A percentile compares a stretch with the other conserved stretches of the same genome.
Evolutionary conservation across 1,140 invertebrate genomes (phyloP).

Genomic region (Lethocerus indicus): DNA sequence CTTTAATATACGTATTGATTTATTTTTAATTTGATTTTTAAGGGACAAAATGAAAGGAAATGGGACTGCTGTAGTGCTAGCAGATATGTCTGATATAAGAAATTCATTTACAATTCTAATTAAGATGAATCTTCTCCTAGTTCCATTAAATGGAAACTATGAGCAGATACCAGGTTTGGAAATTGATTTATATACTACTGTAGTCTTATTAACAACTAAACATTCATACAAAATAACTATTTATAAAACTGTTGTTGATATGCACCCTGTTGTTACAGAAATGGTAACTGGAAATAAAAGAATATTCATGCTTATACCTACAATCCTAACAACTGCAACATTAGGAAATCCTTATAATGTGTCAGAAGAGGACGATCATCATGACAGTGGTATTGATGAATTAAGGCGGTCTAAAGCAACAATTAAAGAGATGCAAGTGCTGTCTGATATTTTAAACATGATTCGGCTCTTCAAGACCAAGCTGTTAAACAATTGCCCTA

Average conservation of each 20-base stretch:
- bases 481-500: conserved; percentile 6
- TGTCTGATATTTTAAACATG: conserved; percentile 8
- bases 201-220: too few relatives aligned
- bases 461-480: conserved; percentile 8
- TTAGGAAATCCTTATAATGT: conserved; percentile 9
- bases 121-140: too few relatives aligned
- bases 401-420: conserved; percentile 1
- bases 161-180: too few relatives aligned
- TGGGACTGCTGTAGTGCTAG: too few relatives aligned
- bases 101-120: too few relatives aligned
- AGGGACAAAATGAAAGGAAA: too few relatives aligned
- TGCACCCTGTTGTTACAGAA: neutral
- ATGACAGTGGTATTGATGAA: neutral
- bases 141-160: too few relatives aligned
- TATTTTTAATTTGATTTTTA: neutral
- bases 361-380: neutral
- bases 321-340: neutral
- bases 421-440: neutral
- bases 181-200: too few relatives aligned
- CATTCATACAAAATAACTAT: too few relatives aligned
- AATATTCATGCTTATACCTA: conserved; percentile 3
- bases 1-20: neutral
- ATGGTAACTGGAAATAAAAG: neutral
- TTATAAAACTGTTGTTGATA: too few relatives aligned
- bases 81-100: too few relatives aligned